A percentile compares a stretch with the other conserved stretches of the same genome.
phyloP scores from a whole-genome alignment of 2,797 vertebrate species.

The Sternotherus odoratus region DNA sequence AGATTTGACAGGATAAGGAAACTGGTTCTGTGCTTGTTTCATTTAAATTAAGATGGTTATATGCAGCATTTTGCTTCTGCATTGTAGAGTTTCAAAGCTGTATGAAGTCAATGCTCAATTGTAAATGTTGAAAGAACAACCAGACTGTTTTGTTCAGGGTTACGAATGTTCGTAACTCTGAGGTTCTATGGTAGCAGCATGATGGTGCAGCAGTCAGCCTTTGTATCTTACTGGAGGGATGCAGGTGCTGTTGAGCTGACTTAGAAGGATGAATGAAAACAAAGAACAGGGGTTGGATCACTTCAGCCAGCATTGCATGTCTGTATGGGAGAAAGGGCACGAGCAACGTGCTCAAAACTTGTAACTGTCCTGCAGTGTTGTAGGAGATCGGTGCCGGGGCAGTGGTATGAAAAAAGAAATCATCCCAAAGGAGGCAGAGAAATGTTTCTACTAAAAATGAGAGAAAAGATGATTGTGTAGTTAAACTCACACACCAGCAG shows the following conservation, averaged over 20 bases:
- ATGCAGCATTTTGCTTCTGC: too few relatives aligned
- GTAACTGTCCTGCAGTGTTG: background rate
- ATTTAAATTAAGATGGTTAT: too few relatives aligned
- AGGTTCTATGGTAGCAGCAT: background rate
- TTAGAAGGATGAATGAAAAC: background rate
- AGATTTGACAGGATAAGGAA: too few relatives aligned
- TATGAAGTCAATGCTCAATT: too few relatives aligned
- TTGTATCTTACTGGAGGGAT: background rate
- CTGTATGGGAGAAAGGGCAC: background rate
- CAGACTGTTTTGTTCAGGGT: too few relatives aligned
- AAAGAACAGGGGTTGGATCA: background rate
- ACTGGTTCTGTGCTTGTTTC: too few relatives aligned
- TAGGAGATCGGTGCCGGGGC: background rate
- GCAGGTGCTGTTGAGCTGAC: background rate
- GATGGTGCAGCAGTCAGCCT: background rate
- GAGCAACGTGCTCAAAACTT: background rate
- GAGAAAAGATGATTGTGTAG: background rate
- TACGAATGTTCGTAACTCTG: too few relatives aligned
- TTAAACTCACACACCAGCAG: background rate
- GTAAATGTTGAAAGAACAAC: too few relatives aligned
- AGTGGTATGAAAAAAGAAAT: background rate
- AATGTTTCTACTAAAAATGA: background rate
- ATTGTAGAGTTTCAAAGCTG: too few relatives aligned
- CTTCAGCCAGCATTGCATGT: background rate
- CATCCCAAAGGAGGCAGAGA: background rate